Evolutionary conservation across 2,113 vertebrate species (phyloP).

Genomic region (Otolemur garnettii): DNA sequence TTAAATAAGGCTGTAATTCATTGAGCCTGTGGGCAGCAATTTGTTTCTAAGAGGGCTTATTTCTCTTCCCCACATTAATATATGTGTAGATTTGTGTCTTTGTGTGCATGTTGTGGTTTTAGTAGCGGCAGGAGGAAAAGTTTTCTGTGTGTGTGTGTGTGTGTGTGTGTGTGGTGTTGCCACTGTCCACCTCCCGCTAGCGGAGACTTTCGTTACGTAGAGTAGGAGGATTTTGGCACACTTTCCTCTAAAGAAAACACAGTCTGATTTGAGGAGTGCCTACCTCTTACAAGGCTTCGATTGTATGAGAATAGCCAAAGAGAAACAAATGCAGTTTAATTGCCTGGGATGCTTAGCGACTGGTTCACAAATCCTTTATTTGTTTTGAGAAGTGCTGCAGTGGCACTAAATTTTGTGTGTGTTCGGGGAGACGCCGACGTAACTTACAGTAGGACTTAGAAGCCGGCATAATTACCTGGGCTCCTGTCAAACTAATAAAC

Average conservation of each 20-base stretch:
- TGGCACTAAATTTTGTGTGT: slow-evolving; percentile 88
- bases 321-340: slow-evolving; percentile 92
- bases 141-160: not conserved
- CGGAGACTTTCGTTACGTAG: slow-evolving; percentile 87
- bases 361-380: slow-evolving; percentile 90
- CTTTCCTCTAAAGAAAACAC: slow-evolving; percentile 89
- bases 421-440: slow-evolving; percentile 83
- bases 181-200: slow-evolving; percentile 85
- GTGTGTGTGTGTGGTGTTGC: not conserved
- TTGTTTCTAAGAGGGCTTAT: slow-evolving; percentile 78
- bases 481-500: slow-evolving; percentile 88
- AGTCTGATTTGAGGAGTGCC: slow-evolving; percentile 85
- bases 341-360: slow-evolving; percentile 90
- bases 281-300: slow-evolving; percentile 88
- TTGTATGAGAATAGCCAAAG: slow-evolving; percentile 87
- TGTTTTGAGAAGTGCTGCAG: slow-evolving; percentile 89
- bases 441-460: slow-evolving; percentile 84
- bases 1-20: slow-evolving; percentile 83
- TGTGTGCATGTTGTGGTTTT: not conserved
- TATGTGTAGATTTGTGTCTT: slow-evolving; percentile 28
- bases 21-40: slow-evolving; percentile 82
- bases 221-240: slow-evolving; percentile 87
- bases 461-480: slow-evolving; percentile 86
- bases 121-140: not conserved
- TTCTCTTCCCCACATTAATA: not conserved